phyloP scores from a whole-genome alignment of 1,140 invertebrate genomes.

The Pogonognathellus flavescens region DNA sequence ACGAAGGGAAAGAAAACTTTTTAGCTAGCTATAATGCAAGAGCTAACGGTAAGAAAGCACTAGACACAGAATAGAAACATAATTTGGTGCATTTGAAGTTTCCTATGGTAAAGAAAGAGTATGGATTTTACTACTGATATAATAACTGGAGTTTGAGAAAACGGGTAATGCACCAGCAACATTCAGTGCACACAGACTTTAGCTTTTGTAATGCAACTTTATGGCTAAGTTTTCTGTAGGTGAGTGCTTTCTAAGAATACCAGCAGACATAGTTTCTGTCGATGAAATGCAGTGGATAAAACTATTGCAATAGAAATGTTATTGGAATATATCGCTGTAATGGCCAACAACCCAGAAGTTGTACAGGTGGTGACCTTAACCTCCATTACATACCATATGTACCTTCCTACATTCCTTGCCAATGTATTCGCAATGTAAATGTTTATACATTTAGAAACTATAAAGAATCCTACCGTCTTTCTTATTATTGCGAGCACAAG shows the following conservation, averaged over 20 bases:
- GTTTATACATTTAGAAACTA: not conserved
- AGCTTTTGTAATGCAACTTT: not conserved
- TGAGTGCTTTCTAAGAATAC: not conserved
- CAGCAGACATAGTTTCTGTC: not conserved
- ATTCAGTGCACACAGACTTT: not conserved
- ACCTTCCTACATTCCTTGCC: not conserved
- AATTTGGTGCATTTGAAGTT: conserved; percentile 20
- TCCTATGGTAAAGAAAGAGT: not conserved
- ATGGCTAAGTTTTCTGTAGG: conserved; percentile 7
- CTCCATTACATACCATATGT: not conserved
- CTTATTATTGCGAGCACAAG: too few relatives aligned
- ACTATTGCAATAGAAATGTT: conserved; percentile 5
- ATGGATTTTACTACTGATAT: not conserved
- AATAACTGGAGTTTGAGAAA: too few relatives aligned
- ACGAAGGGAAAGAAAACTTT: conserved; percentile 20
- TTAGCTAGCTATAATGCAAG: conserved; percentile 14
- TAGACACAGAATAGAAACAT: not conserved
- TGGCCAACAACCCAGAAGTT: conserved; percentile 13
- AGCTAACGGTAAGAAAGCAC: conserved; percentile 42
- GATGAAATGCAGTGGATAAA: conserved; percentile 34
- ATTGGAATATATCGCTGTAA: not conserved
- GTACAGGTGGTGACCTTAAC: conserved; percentile 40
- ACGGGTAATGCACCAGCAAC: not conserved
- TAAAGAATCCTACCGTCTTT: too few relatives aligned
- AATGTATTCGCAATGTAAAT: not conserved